Evolutionary conservation across 2,888 invertebrate genomes (phyloP).

Genomic region (Cantharis rufa): DNA sequence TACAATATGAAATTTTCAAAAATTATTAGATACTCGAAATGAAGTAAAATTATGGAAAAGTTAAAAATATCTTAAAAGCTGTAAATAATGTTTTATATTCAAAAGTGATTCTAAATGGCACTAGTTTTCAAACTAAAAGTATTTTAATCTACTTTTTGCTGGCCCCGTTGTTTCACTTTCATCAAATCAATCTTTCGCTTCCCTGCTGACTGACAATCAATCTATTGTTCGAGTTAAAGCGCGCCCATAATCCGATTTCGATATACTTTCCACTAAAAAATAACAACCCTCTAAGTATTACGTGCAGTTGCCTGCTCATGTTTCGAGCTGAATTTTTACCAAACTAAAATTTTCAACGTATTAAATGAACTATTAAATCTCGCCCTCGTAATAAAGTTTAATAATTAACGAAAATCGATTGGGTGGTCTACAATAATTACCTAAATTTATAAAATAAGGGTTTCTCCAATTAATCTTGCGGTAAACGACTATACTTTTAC

Average conservation of each 20-base stretch:
- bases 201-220: conserved; percentile 49
- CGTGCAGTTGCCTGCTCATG: conserved; percentile 28
- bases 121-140: conserved; percentile 28
- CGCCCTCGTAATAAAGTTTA: conserved; percentile 7
- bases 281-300: conserved; percentile 27
- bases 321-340: conserved; percentile 18
- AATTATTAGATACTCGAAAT: too few relatives aligned
- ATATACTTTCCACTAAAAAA: conserved; percentile 40
- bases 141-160: conserved; percentile 31
- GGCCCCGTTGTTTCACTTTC: conserved; percentile 34
- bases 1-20: too few relatives aligned
- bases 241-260: conserved; percentile 46
- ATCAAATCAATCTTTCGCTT: conserved; percentile 48
- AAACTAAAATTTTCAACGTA: conserved; percentile 1
- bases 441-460: conserved; percentile 23
- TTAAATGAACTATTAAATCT: conserved; percentile 10
- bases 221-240: conserved; percentile 44
- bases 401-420: conserved; percentile 7
- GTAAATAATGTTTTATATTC: conserved; percentile 27
- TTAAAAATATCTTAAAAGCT: neutral
- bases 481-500: conserved; percentile 19
- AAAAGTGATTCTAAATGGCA: conserved; percentile 16
- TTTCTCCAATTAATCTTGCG: conserved; percentile 18
- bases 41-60: neutral
- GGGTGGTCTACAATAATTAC: conserved; percentile 18